phyloP scores from a whole-genome alignment of 2,888 invertebrate genomes.

The Polydrusus tereticollis region DNA sequence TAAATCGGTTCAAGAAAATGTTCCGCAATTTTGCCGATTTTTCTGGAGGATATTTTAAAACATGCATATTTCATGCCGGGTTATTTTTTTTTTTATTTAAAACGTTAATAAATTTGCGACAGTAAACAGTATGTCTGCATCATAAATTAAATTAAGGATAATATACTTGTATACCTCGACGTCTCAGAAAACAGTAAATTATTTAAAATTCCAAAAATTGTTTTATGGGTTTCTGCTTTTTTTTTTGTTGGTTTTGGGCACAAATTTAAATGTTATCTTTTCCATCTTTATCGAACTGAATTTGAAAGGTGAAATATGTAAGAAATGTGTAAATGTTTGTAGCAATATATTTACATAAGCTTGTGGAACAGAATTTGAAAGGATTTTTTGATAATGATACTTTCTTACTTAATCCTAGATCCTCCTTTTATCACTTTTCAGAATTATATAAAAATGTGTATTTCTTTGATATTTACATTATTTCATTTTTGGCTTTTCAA shows the following conservation, averaged over 20 bases:
- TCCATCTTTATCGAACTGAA: conserved; percentile 25
- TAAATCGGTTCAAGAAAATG: conserved; percentile 3
- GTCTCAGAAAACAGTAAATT: conserved; percentile 29
- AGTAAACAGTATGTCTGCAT: conserved; percentile 20
- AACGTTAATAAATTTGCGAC: conserved; percentile 32
- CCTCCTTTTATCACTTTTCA: too few species aligned
- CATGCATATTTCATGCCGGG: neutral
- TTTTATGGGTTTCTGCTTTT: conserved; percentile 9
- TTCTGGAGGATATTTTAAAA: conserved; percentile 4
- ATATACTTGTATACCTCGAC: conserved; percentile 26
- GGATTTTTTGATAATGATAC: too few species aligned
- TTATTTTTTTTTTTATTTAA: conserved; percentile 25
- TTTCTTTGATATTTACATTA: too few species aligned
- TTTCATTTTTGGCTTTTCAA: too few species aligned
- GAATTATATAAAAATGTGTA: too few species aligned
- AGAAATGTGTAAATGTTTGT: neutral
- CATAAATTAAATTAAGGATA: conserved; percentile 39
- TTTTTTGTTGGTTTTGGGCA: conserved; percentile 21
- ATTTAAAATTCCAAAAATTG: conserved; percentile 37
- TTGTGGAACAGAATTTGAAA: too few species aligned
- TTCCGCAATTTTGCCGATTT: conserved; percentile 13
- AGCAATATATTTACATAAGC: too few species aligned
- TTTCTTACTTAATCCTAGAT: too few species aligned
- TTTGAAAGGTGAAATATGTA: neutral
- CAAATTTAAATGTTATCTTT: conserved; percentile 34